Evolutionary conservation across 2,113 vertebrate species (phyloP), one percentile per base, ranked within the genome.

Genomic region (Callipepla squamata): DNA sequence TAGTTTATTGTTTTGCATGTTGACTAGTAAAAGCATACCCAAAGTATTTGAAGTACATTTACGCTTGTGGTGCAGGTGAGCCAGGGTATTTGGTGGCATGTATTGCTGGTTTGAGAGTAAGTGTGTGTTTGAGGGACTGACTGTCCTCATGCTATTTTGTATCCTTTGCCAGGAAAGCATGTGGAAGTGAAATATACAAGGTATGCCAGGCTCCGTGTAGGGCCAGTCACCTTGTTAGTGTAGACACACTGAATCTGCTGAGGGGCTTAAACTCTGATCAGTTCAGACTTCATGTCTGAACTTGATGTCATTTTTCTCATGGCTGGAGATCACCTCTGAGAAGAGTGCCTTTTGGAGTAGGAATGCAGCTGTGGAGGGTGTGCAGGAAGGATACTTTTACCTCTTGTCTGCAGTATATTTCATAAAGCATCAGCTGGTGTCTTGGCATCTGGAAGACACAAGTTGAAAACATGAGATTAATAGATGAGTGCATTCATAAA

Each of bases 211-310:
- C 32, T 55, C 30, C 8, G 7, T 32, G 15, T 32, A 50, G 59
- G 9, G 34, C 30, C 22, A 28, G 5, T 32, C 0, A 0, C 12
- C 7, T 30, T 12, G n/a, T 28, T 63, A 13, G 9, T 28, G 77
- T 38, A 26, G 42, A n/a, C 28, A 5, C 9, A 36, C 7, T 28
- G 62, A 3, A 18, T 62, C 42, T 2, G 1, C 53, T 25, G 32
- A 23, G 45, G 47, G 16, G 2, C 17, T 22, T 50, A 32, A 45
- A 8, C 32, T 68, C 36, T 42, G 12, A 20, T 30, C 42, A 50
- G 22, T 17, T 23, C 7, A 36, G 65, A 9, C 16, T 34, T 22
- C 7, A 8, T 45, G 53, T 87, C 36, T 36, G 36, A 36, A 30
- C 3, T 74, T 25, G 53, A 20, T 68, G 11, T 69, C 1, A 0